Percentiles rank a stretch among this genome's conserved stretches.
Conservation (phyloP, 2,113 vertebrate genomes). For the Astur gentilis region DNA sequence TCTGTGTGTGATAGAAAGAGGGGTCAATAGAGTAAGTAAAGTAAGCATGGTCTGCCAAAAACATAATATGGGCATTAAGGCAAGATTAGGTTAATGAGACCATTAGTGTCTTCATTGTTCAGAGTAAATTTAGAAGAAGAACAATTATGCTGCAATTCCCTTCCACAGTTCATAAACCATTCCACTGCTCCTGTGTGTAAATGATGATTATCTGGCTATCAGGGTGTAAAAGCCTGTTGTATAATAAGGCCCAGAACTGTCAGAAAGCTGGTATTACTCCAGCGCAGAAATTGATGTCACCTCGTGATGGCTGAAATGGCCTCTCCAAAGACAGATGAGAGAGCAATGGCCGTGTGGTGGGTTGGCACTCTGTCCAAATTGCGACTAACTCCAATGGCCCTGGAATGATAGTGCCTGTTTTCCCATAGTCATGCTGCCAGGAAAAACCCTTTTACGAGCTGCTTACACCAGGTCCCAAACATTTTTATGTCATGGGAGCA, state of each 20-base stretch:
- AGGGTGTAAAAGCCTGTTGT: neutral
- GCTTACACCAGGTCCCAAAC: neutral
- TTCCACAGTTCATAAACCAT: neutral
- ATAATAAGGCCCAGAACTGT: neutral
- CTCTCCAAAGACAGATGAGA: fast-evolving
- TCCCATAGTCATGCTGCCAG: neutral
- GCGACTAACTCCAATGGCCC: neutral
- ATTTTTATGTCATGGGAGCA: fast-evolving
- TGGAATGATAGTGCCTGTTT: neutral
- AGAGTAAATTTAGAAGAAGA: neutral
- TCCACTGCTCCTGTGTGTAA: neutral
- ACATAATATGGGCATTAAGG: neutral
- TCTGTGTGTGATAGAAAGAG: neutral
- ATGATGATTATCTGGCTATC: neutral
- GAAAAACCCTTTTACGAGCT: neutral
- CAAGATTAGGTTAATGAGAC: neutral
- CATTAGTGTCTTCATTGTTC: neutral
- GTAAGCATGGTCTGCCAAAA: neutral
- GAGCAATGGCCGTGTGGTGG: neutral
- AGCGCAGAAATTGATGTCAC: neutral
- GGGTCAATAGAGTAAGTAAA: neutral
- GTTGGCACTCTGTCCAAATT: neutral
- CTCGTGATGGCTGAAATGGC: neutral
- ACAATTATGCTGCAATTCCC: neutral
- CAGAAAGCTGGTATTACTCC: neutral